Base-by-base conservation (phyloP, 2,797 vertebrate species). In the Paratrypauchen microcephalus region DNA sequence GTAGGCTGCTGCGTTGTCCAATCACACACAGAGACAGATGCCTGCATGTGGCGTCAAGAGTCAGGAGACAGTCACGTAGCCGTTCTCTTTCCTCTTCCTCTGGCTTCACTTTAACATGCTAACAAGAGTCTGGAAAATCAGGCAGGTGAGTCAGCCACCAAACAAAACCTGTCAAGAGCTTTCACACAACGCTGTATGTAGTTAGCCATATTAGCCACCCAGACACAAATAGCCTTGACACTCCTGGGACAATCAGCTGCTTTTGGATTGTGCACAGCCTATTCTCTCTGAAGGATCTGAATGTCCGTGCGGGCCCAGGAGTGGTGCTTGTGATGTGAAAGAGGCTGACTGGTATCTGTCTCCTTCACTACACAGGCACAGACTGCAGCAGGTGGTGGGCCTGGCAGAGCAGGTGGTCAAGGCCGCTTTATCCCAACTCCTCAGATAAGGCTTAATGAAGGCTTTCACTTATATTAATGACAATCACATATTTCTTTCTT, bases 331-430 rank as follows among this genome's bases (percentile, higher is more conserved):
- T n/a, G 50, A 65, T 64, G 24, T 69, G 45, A 60, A 56, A 47
- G n/a, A 60, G 54, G 13, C n/a, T n/a, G 78, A 76, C 69, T 71
- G 69, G 21, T 66, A 36, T 56, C 58, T 59, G 45, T 55, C 8
- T 70, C 24, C 61, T 80, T 73, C 13, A 19, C 61, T 69, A 18
- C 61, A 39, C 60, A 78, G 74, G 69, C 82, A 78, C 75, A 73
- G 19, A 68, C 41, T 72, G 32, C 32, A 72, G 67, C 65, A 73
- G 64, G 67, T 73, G 69, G 65, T 24, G 66, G 50, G 11, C 52
- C 52, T 58, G 5, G 56, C 15, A 26, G 26, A 52, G 47, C 62
- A 24, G 67, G 65, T 68, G 74, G 72, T 47, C 68, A 32, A 52
- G 60, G 41, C 21, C 63, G 28, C 58, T 5, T 15, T 41, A 19